These are phyloP conservation scores for Polyergus mexicanus DNA, from an alignment of 1,140 invertebrate genomes.

Conservation along the genomic window DNA sequence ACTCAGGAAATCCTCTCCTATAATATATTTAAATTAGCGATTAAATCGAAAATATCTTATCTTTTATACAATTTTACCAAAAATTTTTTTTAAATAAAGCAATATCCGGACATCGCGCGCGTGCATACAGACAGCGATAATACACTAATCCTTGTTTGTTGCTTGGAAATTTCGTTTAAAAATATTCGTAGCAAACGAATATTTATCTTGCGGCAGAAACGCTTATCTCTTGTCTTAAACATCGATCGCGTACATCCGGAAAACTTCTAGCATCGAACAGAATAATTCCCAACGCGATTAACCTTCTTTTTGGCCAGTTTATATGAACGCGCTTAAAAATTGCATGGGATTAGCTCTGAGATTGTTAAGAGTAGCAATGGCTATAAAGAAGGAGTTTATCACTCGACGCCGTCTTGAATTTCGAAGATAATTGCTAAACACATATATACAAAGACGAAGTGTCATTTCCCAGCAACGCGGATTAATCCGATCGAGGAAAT, in stretches of 20 bases:
- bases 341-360: slow-evolving; percentile 57
- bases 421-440: neutral
- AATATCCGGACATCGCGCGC: neutral
- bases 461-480: no score
- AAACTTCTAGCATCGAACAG: neutral
- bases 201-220: neutral
- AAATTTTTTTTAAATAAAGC: no score
- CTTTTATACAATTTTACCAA: no score
- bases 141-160: neutral
- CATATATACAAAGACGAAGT: neutral
- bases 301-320: slow-evolving; percentile 61
- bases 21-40: no score
- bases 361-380: slow-evolving; percentile 31
- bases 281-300: neutral
- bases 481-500: slow-evolving; percentile 20
- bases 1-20: no score
- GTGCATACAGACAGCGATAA: neutral
- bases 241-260: neutral
- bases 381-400: slow-evolving; percentile 46
- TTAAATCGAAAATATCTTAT: no score
- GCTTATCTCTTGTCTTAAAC: neutral
- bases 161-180: neutral
- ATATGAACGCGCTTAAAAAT: slow-evolving; percentile 37
- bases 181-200: neutral
- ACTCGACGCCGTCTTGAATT: neutral